Conservation (phyloP, 2,113 vertebrate species). For the Nesoenas mayeri region DNA sequence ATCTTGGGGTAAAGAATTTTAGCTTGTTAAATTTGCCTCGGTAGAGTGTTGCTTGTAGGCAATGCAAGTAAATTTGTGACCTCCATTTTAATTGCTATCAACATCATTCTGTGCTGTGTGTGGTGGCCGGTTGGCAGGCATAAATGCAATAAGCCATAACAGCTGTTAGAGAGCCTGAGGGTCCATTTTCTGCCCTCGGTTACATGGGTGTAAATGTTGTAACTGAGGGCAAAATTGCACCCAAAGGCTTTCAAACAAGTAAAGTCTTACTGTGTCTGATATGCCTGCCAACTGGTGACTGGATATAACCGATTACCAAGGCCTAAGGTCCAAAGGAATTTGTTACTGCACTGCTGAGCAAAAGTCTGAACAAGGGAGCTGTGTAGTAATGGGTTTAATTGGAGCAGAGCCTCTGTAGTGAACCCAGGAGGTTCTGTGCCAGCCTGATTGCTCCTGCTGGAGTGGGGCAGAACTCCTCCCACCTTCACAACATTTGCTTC, state of each 20-base stretch:
- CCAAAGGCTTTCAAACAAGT: conserved; percentile 40
- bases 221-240: conserved; percentile 46
- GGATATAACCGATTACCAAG: neutral
- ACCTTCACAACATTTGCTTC: neutral
- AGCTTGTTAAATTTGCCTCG: neutral
- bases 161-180: conserved; percentile 47
- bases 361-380: neutral
- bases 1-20: neutral
- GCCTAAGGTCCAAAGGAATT: neutral
- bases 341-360: neutral
- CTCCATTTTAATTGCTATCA: conserved; percentile 37
- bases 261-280: neutral
- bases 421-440: neutral
- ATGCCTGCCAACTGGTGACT: conserved; percentile 5
- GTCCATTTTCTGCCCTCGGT: conserved; percentile 33
- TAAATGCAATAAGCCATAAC: conserved; percentile 31
- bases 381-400: neutral
- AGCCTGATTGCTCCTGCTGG: accelerated
- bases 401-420: neutral
- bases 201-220: conserved; percentile 49
- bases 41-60: neutral
- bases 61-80: neutral
- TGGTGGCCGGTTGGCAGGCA: conserved; percentile 52
- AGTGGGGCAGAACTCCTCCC: neutral
- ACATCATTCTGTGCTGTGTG: neutral